phyloP scores from a whole-genome alignment of 2,113 vertebrate genomes.

The Atrichornis clamosus region DNA sequence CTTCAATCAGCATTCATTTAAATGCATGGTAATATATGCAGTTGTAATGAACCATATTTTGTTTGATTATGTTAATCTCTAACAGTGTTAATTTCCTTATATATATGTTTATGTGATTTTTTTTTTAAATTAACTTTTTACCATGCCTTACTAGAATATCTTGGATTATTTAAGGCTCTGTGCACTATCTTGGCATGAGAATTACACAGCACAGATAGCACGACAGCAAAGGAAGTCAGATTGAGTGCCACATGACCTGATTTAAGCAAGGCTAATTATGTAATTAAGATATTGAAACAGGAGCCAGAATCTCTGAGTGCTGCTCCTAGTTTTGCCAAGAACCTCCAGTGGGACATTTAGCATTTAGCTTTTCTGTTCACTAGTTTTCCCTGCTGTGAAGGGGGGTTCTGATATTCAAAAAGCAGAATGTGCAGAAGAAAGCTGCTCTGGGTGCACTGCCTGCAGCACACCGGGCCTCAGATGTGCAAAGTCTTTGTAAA shows the following conservation, averaged over 20 bases:
- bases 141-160: constrained; percentile 36
- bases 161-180: constrained; percentile 56
- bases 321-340: constrained; percentile 13
- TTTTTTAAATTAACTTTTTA: constrained; percentile 63
- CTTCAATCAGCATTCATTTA: constrained; percentile 59
- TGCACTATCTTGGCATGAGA: constrained; percentile 44
- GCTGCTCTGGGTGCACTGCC: not conserved
- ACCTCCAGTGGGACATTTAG: not conserved
- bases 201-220: constrained; percentile 44
- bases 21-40: constrained; percentile 70
- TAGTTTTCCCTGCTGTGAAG: not conserved
- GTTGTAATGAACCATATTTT: constrained; percentile 71
- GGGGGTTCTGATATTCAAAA: not conserved
- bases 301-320: constrained; percentile 37
- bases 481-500: not conserved
- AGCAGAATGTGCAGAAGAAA: not conserved
- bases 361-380: constrained; percentile 34
- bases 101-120: constrained; percentile 69
- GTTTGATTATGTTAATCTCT: constrained; percentile 72
- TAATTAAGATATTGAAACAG: constrained; percentile 63
- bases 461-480: not conserved
- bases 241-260: constrained; percentile 56
- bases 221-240: constrained; percentile 53
- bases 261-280: constrained; percentile 56
- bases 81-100: constrained; percentile 73